Conservation (phyloP, 2,888 invertebrate species). For the Syrphus vitripennis region DNA sequence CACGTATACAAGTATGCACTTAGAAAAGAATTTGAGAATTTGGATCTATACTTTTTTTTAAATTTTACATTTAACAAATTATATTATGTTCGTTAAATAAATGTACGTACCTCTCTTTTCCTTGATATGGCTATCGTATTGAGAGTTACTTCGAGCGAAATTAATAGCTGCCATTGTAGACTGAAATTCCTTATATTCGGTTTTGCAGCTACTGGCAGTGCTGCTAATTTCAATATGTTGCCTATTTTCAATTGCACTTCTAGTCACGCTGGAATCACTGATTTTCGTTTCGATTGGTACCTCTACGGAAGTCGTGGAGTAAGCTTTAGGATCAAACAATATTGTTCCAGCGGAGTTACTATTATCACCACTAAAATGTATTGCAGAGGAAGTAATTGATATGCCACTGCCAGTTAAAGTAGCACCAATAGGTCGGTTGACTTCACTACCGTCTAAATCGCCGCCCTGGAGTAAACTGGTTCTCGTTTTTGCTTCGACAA, state of each 20-base stretch:
- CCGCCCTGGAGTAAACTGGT: conserved; percentile 61
- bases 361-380: conserved; percentile 52
- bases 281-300: conserved; percentile 36
- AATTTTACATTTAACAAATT: too few species aligned
- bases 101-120: conserved; percentile 92
- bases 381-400: conserved; percentile 65
- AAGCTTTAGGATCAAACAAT: conserved; percentile 43
- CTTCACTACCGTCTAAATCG: conserved; percentile 58
- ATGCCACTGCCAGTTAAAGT: conserved; percentile 36
- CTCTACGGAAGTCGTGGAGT: conserved; percentile 3
- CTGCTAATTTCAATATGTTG: conserved; percentile 58
- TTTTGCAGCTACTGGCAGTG: conserved; percentile 53
- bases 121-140: conserved; percentile 93
- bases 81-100: too few species aligned
- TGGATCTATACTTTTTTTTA: background rate
- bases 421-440: conserved; percentile 39
- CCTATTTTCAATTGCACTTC: conserved; percentile 49
- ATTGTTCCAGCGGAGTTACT: conserved; percentile 9
- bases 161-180: conserved; percentile 86
- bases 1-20: background rate
- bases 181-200: conserved; percentile 82
- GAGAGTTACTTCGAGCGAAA: conserved; percentile 89
- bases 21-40: background rate
- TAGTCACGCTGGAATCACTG: conserved; percentile 22
- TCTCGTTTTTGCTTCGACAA: conserved; percentile 60